phyloP scores from a whole-genome alignment of 2,113 vertebrate genomes.

The Syrmaticus mikado region DNA sequence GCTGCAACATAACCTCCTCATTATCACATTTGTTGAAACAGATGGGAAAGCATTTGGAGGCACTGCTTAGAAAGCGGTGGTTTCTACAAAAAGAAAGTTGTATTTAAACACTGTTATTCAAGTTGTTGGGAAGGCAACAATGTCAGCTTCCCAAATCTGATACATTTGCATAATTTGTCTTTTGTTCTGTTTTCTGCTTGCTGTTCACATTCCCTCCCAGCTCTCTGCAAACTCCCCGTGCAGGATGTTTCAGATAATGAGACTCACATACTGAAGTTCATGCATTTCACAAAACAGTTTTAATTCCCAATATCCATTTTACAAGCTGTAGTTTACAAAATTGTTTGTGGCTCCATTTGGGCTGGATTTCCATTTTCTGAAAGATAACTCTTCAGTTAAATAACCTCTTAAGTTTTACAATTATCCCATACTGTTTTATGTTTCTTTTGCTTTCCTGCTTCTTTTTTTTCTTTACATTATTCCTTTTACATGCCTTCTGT shows the following conservation, averaged over 20 bases:
- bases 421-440: conserved; percentile 37
- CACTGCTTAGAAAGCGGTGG: conserved; percentile 55
- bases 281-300: not conserved
- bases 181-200: conserved; percentile 53
- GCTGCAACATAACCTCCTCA: conserved; percentile 71
- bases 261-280: not conserved
- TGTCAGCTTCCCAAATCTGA: conserved; percentile 44
- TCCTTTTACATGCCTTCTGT: conserved; percentile 60
- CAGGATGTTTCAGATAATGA: not conserved
- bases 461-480: not conserved
- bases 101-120: conserved; percentile 68
- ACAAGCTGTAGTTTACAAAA: not conserved
- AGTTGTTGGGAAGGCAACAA: conserved; percentile 63
- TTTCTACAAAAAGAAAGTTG: conserved; percentile 77
- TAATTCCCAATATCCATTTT: not conserved
- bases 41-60: conserved; percentile 82
- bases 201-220: conserved; percentile 32
- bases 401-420: conserved; percentile 67
- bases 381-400: conserved; percentile 57
- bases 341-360: conserved; percentile 13
- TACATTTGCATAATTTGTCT: conserved; percentile 55
- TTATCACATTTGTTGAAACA: conserved; percentile 83
- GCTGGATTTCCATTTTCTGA: conserved; percentile 60
- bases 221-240: not conserved
- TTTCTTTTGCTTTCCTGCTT: conserved; percentile 45